Evolutionary conservation across 1,140 invertebrate genomes (phyloP).

Genomic region (Drosophila sechellia): DNA sequence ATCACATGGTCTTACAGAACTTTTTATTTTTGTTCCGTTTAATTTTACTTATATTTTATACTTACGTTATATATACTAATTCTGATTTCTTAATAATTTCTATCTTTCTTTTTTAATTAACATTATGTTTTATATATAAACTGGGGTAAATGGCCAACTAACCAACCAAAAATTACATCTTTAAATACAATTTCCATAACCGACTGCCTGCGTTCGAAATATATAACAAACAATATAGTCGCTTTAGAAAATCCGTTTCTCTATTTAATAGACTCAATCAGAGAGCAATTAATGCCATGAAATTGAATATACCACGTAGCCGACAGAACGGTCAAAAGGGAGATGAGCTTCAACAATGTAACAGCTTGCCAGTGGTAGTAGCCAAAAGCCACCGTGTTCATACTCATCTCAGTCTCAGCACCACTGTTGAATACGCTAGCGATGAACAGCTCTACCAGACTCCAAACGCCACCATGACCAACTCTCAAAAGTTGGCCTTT

Average conservation of each 20-base stretch:
- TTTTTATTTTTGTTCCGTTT: constrained; percentile 24
- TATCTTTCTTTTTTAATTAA: constrained; percentile 58
- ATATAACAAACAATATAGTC: constrained; percentile 60
- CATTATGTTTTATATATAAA: constrained; percentile 54
- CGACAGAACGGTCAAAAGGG: constrained; percentile 49
- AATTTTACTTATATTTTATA: constrained; percentile 10
- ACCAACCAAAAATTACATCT: constrained; percentile 44
- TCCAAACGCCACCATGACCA: constrained; percentile 71
- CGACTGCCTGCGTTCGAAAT: constrained; percentile 44
- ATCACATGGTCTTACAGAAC: constrained; percentile 35
- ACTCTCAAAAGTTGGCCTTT: constrained; percentile 21
- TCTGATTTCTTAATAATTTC: constrained; percentile 34
- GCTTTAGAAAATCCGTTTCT: constrained; percentile 85
- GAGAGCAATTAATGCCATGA: constrained; percentile 81
- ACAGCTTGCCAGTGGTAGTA: constrained; percentile 1
- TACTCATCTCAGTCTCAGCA: constrained; percentile 48
- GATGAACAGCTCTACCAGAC: constrained; percentile 78
- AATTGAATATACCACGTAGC: constrained; percentile 76
- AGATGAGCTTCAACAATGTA: constrained; percentile 13
- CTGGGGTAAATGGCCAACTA: constrained; percentile 68
- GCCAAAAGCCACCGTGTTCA: constrained; percentile 24
- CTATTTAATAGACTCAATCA: constrained; percentile 84
- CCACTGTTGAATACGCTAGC: constrained; percentile 70
- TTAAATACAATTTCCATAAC: constrained; percentile 24
- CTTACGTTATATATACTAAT: constrained; percentile 41